Evolutionary conservation across 2,888 invertebrate genomes (phyloP), one percentile per base, ranked within the genome.

Genomic region (Ormyrus rosae): DNA sequence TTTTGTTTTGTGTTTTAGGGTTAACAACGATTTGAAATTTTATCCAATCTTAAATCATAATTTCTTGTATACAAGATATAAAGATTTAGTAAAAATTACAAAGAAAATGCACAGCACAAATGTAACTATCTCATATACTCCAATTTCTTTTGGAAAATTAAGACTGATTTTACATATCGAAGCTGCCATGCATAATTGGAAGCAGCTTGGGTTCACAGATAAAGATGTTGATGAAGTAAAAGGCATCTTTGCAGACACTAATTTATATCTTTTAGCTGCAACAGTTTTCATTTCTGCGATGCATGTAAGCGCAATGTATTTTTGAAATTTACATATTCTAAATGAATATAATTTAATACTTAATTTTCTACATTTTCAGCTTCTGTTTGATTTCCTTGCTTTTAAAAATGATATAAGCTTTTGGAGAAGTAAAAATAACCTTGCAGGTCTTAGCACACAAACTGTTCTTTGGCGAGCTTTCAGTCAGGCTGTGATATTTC

Each of bases 391-490:
- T 90, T 97, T 99, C 89, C 92, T 99, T 74, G 98, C 99, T 0
- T 98, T 99, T 90, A 99, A 99, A 93, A 99, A 98, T 90, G 99
- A 99, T 87, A 96, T 99, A 0, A 94, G 94, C 76, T 99, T 99
- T 91, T 99, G 99, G 99, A 94, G 95, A 78, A 93, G 94, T 34
- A 95, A 96, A 87, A 94, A 94, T 51, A 95, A 96, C 0, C 95
- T 99, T 91, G 97, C 96, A 60, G 97, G 99, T 0, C 91, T 99
- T 19, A 99, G 99, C 0, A 93, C 95, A 2, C 94, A 97, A 81
- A 96, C 97, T 0, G 96, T 99, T 48, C 89, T 98, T 56, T 99
- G 99, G 99, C 93, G 98, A 74, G 96, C 96, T 1, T 96, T 99
- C 90, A 98, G 98, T 71, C 97, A 98, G 91, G 92, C 95, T 46